Base-by-base conservation (phyloP, 2,888 invertebrate genomes). In the Lithophane ornitopus region DNA sequence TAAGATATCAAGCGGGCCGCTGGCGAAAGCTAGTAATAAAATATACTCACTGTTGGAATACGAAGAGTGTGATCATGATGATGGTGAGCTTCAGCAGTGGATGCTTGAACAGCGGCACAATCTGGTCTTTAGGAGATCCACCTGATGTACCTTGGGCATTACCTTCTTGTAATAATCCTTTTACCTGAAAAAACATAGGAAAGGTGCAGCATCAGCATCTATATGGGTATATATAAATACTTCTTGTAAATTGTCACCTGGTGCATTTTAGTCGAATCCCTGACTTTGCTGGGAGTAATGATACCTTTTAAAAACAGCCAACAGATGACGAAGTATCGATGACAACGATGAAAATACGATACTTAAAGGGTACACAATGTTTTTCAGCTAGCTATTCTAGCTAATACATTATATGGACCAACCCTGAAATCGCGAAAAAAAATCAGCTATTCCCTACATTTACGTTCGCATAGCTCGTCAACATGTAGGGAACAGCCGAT, bases 41-140 rank as follows among this genome's bases (percentile, higher is more conserved):
- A 34, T 49, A 54, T 44, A 72, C 72, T 72, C 9, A 97, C 97
- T 97, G 94, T 97, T 97, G 97, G 95, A 97, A 92, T 22, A 97
- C 92, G 52, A 93, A 92, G 76, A 97, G 97, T 14, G 94, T 89
- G 0, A 90, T 90, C 89, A 95, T 91, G 28, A 98, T 94, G 12
- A 96, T 73, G 0, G 97, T 97, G 68, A 94, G 94, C 74, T 94
- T 95, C 9, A 97, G 87, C 1, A 97, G 90, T 0, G 97, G 97
- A 0, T 92, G 86, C 76, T 92, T 95, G 84, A 97, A 97, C 68
- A 98, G 90, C 1, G 93, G 94, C 66, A 92, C 91, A 34, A 97
- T 94, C 90, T 97, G 97, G 11, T 91, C 89, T 46, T 92, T 92
- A 0, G 81, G 69, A 4, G 91, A 84, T 3, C 68, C 78, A 90